phyloP scores from a whole-genome alignment of 2,797 vertebrate genomes.

The Leptatherina wallacei region DNA sequence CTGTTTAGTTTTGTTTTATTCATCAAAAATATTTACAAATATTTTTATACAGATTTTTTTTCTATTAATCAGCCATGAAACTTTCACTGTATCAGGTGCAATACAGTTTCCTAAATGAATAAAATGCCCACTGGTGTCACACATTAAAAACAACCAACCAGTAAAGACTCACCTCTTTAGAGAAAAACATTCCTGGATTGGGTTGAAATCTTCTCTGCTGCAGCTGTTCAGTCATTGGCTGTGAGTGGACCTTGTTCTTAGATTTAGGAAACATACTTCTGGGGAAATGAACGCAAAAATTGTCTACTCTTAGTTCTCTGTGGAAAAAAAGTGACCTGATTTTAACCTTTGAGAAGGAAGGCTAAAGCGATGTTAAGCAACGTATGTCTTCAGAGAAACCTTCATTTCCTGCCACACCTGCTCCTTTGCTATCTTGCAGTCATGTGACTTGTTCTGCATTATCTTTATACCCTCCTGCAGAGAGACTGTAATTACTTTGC shows the following conservation, averaged over 20 bases:
- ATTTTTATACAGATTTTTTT: no score
- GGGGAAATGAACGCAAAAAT: background rate
- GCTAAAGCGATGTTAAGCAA: background rate
- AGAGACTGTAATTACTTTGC: no score
- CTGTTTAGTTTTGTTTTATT: no score
- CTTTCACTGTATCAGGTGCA: no score
- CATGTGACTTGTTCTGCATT: conserved; percentile 11
- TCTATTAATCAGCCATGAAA: background rate
- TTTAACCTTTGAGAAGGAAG: background rate
- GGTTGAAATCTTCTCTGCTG: conserved; percentile 4
- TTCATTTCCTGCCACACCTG: background rate
- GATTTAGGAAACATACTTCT: conserved; percentile 59
- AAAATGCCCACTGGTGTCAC: no score
- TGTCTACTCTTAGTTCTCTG: background rate
- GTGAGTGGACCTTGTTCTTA: conserved; percentile 64
- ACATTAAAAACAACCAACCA: background rate
- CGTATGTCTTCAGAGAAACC: background rate
- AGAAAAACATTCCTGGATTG: background rate
- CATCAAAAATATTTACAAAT: no score
- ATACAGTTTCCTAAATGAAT: no score
- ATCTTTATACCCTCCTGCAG: background rate
- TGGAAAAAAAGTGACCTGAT: background rate
- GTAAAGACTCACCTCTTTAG: conserved; percentile 53
- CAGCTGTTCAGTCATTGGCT: conserved; percentile 44
- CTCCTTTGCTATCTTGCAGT: background rate